Evolutionary conservation across 2,797 vertebrate genomes (phyloP).

Genomic region (Carduelis carduelis): DNA sequence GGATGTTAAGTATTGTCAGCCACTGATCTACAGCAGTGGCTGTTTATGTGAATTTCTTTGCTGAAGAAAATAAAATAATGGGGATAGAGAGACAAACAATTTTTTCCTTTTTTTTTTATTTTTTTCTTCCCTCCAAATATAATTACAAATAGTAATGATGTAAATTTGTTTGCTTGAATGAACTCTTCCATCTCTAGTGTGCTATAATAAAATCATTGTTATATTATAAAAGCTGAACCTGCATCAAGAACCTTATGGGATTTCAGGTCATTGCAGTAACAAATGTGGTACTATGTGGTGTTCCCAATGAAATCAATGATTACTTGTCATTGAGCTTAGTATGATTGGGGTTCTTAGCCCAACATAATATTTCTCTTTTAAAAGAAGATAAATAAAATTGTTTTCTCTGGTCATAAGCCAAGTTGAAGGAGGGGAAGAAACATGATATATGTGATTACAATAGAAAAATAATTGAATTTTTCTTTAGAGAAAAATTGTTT

Average conservation of each 20-base stretch:
- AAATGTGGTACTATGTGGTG: not conserved
- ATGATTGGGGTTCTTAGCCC: not conserved
- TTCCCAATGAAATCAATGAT: not conserved
- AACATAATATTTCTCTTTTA: not conserved
- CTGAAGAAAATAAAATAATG: not conserved
- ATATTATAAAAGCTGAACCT: not conserved
- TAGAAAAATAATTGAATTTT: not conserved
- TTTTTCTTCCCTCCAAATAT: fast-evolving
- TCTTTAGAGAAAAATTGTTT: not conserved
- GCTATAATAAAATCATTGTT: not conserved
- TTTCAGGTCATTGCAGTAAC: not conserved
- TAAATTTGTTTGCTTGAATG: not conserved
- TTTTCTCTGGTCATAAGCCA: not conserved
- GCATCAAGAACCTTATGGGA: not conserved
- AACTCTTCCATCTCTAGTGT: not conserved
- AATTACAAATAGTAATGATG: not conserved
- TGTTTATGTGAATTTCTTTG: not conserved
- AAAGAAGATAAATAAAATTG: not conserved
- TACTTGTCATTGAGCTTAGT: not conserved
- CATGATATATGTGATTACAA: not conserved
- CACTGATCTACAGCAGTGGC: not conserved
- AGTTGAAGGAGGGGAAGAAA: not conserved
- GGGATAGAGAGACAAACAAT: not conserved
- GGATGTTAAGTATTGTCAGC: not conserved
- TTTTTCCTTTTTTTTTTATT: fast-evolving